A percentile compares a stretch with the other conserved stretches of the same genome.
Evolutionary conservation across 1,140 invertebrate species (phyloP).

Genomic region (Drosophila arizonae): DNA sequence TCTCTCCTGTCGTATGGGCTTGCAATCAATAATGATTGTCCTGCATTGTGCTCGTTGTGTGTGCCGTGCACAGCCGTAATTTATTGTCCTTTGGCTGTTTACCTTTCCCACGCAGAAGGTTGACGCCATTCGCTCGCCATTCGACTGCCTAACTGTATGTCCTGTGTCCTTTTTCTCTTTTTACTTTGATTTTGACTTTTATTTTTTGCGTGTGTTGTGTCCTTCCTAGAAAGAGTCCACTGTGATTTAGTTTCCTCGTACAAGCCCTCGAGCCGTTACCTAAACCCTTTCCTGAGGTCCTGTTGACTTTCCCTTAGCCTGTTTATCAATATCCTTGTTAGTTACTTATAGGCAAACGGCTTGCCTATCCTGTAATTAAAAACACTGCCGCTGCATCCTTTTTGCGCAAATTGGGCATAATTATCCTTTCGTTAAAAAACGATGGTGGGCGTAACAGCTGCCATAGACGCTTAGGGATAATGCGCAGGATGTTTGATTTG

Average conservation of each 20-base stretch:
- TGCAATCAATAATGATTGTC: conserved; percentile 69
- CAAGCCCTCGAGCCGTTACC: conserved; percentile 15
- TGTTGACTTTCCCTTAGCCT: background rate
- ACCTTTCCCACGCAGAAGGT: conserved; percentile 63
- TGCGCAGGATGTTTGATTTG: conserved; percentile 33
- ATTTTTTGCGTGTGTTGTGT: conserved; percentile 47
- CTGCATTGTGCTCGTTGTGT: conserved; percentile 53
- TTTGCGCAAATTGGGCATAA: conserved; percentile 12
- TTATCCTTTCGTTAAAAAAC: conserved; percentile 35
- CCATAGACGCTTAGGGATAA: conserved; percentile 17
- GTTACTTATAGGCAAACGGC: background rate
- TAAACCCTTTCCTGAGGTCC: conserved; percentile 17
- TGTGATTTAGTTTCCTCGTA: conserved; percentile 15
- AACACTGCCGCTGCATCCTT: conserved; percentile 26
- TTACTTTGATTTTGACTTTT: conserved; percentile 5
- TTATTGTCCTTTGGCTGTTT: conserved; percentile 65
- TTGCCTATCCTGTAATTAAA: conserved; percentile 35
- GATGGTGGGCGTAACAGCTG: conserved; percentile 10
- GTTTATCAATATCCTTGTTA: conserved; percentile 19
- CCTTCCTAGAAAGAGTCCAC: conserved; percentile 28
- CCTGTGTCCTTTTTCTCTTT: conserved; percentile 9
- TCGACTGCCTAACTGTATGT: conserved; percentile 9
- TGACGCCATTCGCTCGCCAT: conserved; percentile 22
- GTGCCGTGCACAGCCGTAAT: conserved; percentile 52
- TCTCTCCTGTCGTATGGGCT: background rate